Percentiles rank a stretch among this genome's conserved stretches.
These are phyloP conservation scores for Corythucha ciliata DNA, from an alignment of 2,888 invertebrate species.

Conservation along the genomic window DNA sequence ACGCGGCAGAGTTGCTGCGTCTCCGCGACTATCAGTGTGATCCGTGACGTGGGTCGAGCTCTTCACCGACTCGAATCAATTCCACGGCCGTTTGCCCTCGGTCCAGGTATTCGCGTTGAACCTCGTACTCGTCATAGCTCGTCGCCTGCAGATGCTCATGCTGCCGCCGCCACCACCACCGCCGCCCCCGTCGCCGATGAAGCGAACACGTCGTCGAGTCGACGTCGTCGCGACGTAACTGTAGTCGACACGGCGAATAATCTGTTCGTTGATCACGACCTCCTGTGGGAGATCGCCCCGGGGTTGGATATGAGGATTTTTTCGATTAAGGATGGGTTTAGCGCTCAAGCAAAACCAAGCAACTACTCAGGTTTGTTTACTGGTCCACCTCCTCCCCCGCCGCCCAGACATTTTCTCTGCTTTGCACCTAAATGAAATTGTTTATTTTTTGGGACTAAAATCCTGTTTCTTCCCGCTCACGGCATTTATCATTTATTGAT, in stretches of 20 bases:
- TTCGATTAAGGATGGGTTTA: slow-evolving; percentile 4
- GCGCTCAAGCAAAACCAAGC: neutral
- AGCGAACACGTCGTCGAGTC: neutral
- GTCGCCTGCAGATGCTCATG: no score
- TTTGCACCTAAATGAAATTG: no score
- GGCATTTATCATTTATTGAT: no score
- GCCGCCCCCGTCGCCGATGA: slow-evolving; percentile 4
- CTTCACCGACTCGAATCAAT: slow-evolving; percentile 10
- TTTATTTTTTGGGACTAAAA: no score
- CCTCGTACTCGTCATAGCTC: no score
- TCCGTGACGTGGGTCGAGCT: slow-evolving; percentile 16
- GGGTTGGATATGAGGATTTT: slow-evolving; percentile 20
- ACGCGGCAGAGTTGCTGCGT: no score
- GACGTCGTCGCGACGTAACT: slow-evolving; percentile 1
- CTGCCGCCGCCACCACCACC: no score
- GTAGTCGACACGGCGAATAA: slow-evolving; percentile 16
- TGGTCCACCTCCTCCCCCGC: no score
- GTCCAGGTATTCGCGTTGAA: slow-evolving; percentile 19
- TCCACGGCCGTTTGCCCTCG: slow-evolving; percentile 8
- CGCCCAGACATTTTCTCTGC: no score
- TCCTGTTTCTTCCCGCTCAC: no score
- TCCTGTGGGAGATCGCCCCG: slow-evolving; percentile 19
- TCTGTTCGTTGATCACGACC: slow-evolving; percentile 17
- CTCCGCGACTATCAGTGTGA: neutral
- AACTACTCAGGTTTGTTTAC: no score